Conservation (phyloP, 1,140 invertebrate genomes). For the Leptinotarsa defecta region DNA sequence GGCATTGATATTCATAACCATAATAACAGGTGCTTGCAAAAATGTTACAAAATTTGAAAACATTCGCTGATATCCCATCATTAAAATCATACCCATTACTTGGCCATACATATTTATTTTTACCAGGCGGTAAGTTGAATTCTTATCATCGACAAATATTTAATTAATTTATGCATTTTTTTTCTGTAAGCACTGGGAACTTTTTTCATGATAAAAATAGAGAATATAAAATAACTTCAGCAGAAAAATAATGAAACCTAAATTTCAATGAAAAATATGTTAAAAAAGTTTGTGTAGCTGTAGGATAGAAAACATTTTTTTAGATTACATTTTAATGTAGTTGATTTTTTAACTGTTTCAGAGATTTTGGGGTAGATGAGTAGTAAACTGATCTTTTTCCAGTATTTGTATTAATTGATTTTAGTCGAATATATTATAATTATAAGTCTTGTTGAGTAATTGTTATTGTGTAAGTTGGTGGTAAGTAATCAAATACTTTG, state of each 20-base stretch:
- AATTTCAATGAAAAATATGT: too few species aligned
- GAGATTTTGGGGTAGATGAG: background rate
- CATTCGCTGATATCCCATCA: slow-evolving; percentile 48
- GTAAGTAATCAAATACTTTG: background rate
- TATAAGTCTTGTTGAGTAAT: background rate
- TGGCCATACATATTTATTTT: slow-evolving; percentile 54
- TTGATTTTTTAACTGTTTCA: too few species aligned
- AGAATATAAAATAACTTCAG: too few species aligned
- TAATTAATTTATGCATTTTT: background rate
- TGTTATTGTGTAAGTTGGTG: background rate
- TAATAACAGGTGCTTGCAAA: background rate
- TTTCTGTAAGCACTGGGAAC: too few species aligned
- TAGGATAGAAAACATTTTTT: too few species aligned
- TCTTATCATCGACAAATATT: background rate
- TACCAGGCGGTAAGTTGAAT: slow-evolving; percentile 48
- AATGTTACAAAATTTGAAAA: slow-evolving; percentile 33
- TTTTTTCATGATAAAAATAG: too few species aligned
- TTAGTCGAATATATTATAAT: background rate
- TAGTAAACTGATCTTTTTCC: background rate
- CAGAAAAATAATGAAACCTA: too few species aligned
- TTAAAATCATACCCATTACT: slow-evolving; percentile 49
- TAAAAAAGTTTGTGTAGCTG: too few species aligned
- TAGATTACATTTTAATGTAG: too few species aligned
- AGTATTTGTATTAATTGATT: background rate
- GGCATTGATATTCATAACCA: too few species aligned